Evolutionary conservation across 2,113 vertebrate species (phyloP), one percentile per base, ranked within the genome.

Genomic region (Aepyceros melampus): DNA sequence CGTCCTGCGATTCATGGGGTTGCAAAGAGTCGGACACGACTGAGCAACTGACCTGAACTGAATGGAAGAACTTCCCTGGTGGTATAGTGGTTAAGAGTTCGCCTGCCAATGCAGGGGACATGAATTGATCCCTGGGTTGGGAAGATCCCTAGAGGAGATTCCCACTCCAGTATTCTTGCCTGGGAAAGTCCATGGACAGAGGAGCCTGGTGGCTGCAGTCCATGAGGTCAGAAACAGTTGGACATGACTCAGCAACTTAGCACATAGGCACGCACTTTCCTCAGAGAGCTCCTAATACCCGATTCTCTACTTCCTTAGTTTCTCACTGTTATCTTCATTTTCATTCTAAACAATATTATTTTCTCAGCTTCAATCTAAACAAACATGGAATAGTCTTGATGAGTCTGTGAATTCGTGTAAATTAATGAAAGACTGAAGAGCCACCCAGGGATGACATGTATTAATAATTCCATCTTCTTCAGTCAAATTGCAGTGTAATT

Each of bases 381-480:
- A 95, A 97, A 95, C 53, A 94, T 15, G 91, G 0, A 2, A 78
- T 53, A 98, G 55, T 43, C 93, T 91, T 97, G 82, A 86, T 97
- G 85, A 98, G 93, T 91, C 76, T 91, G 43, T 83, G 97, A 16
- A 95, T 94, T 97, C 97, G 10, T 89, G 67, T 67, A 95, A 94
- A 78, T 87, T 98, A 89, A 96, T 94, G 91, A 95, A 98, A 97
- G 86, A n/a, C 87, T 85, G 92, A 97, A 88, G 60, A 64, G 62
- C 74, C 58, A 83, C 51, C 92, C 4, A 6, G 25, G 40, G 71
- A 78, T 98, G 92, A 33, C 91, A 93, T 96, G 33, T 25, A 60
- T 76, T 90, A 76, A 43, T 27, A 76, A 76, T 93, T 49, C 56
- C 15, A 94, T 19, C 81, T 31, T 96, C 76, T 27, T 43, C 83